Base-by-base conservation (phyloP, 2,797 vertebrate genomes). In the Enteromius thamalakanensis region DNA sequence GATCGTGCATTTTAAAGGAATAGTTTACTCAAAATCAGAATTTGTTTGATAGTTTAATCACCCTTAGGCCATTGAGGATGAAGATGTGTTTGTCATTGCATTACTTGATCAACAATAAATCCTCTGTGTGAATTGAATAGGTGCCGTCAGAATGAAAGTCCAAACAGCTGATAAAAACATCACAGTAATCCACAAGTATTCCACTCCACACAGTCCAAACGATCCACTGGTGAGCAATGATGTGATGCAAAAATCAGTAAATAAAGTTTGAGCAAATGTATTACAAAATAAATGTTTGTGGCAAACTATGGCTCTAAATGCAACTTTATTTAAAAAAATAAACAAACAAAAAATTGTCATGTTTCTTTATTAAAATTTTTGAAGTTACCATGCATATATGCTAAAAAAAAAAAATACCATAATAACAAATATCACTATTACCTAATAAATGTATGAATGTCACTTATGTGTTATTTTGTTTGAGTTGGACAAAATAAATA, bases 1-100 rank as follows among this genome's bases (percentile, higher is more conserved):
- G 6, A 75, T 10, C 53, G 53, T 55, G 53, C 53, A 10, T 75
- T 75, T 75, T 58, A 58, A 75, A 75, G 19, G 29, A 29, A 29
- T 29, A 62, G 60, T 29, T 62, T 7, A 15, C 60, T 12, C 14
- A 62, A 62, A 62, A 62, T 62, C 12, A 62, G 1, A 14, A 15
- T 62, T 29, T 62, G 58, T 12, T 34, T 60, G 4, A 60, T 26
- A 29, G 14, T 3, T 0, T 60, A 60, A 21, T 55, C 53, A 55
- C n/a, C 55, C 9, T 60, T 5, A 60, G 23, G 58, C 58, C 23
- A 29, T 14, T 4, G 11, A 14, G 26, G 58, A 60, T 60, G 58
- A 26, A 14, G 11, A 60, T 14, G 11, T 29, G 58, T 62, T 29
- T 62, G 12, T 15, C 58, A 29, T 26, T 14, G 26, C 58, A 62